These are phyloP conservation scores for Dissostichus mawsoni DNA, from an alignment of 2,113 vertebrate species.

Conservation along the genomic window DNA sequence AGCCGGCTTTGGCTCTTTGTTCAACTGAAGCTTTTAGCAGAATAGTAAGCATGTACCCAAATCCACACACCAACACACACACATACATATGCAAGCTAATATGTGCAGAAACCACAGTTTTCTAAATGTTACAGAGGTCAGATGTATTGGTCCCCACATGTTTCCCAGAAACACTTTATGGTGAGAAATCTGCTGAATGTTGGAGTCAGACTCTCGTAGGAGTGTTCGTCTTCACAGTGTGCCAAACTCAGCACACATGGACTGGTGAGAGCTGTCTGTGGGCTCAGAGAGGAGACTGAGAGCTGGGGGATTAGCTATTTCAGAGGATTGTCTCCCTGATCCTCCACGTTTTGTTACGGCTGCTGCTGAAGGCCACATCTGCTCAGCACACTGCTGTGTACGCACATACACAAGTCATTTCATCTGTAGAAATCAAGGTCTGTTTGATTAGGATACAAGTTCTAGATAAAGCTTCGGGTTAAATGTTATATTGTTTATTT, in stretches of 20 bases:
- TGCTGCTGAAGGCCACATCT: constrained; percentile 59
- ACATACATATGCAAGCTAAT: background rate
- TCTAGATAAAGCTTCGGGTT: constrained; percentile 12
- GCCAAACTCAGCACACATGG: background rate
- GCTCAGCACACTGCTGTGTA: constrained; percentile 16
- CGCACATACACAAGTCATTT: background rate
- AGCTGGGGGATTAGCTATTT: constrained; percentile 60
- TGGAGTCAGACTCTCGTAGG: constrained; percentile 7
- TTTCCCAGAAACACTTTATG: constrained; percentile 3
- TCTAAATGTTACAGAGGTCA: background rate
- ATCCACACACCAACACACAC: background rate
- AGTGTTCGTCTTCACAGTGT: constrained; percentile 9
- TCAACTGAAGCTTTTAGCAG: constrained; percentile 11
- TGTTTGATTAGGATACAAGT: background rate
- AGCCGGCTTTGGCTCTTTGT: background rate
- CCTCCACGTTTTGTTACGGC: constrained; percentile 32
- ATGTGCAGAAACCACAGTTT: background rate
- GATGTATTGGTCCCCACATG: background rate
- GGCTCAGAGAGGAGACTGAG: constrained; percentile 36
- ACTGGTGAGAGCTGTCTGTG: constrained; percentile 23
- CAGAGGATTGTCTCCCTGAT: constrained; percentile 50
- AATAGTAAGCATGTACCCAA: background rate
- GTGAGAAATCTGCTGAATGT: constrained; percentile 3
- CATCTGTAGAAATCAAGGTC: background rate
- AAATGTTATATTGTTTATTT: background rate